Conservation (phyloP, 2,888 invertebrate genomes). For the Heliconius ethilla region DNA sequence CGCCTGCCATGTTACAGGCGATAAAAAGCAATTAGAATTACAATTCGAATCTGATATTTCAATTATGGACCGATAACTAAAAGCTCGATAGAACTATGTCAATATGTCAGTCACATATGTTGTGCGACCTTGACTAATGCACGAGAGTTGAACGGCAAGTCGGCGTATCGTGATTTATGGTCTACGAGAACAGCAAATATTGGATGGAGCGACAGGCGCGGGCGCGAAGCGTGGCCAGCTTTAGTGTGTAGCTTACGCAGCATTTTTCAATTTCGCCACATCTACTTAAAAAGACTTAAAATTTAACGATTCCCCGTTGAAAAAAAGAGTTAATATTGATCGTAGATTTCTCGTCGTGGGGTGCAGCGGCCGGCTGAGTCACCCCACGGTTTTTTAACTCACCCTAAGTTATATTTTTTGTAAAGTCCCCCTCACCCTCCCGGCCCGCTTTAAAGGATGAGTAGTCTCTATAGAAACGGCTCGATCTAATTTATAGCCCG, state of each 20-base stretch:
- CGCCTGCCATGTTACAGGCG: too few species aligned
- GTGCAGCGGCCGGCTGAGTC: constrained; percentile 83
- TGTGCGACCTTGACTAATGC: constrained; percentile 72
- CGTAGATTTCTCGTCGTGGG: constrained; percentile 82
- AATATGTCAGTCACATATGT: constrained; percentile 66
- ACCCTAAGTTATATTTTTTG: constrained; percentile 83
- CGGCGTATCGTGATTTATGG: constrained; percentile 63
- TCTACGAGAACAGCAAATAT: constrained; percentile 55
- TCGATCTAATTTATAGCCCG: constrained; percentile 82
- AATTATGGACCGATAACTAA: constrained; percentile 19
- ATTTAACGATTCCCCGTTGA: constrained; percentile 77
- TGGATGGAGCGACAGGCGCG: constrained; percentile 43
- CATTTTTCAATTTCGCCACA: constrained; percentile 44
- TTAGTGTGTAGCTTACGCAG: constrained; percentile 37
- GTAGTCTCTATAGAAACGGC: constrained; percentile 83
- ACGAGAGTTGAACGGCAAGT: constrained; percentile 52
- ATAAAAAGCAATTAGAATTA: neutral
- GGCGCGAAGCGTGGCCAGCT: constrained; percentile 51
- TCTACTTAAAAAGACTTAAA: constrained; percentile 74
- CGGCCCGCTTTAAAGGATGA: constrained; percentile 82
- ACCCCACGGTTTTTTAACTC: constrained; percentile 83
- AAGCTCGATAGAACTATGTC: constrained; percentile 35
- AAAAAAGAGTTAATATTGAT: constrained; percentile 84
- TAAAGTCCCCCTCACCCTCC: constrained; percentile 71
- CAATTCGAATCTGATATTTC: constrained; percentile 27